Evolutionary conservation across 2,113 vertebrate species (phyloP).

Genomic region (Silurus glanis): DNA sequence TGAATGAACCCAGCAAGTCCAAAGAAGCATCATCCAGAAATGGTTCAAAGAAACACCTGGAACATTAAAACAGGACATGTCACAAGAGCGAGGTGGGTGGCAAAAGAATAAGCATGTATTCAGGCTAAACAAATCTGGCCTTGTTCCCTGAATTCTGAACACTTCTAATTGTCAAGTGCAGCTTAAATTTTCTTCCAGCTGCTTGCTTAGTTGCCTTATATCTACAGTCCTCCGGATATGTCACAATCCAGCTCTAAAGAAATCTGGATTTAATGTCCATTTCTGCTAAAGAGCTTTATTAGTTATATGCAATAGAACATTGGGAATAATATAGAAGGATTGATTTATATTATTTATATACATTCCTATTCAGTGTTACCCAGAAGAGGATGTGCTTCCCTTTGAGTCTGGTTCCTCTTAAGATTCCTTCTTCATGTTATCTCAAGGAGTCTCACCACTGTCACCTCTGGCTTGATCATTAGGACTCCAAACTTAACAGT

Average conservation of each 20-base stretch:
- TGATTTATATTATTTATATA: background rate
- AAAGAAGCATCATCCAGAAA: slow-evolving; percentile 20
- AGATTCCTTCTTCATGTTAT: background rate
- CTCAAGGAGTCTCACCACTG: background rate
- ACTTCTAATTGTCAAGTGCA: background rate
- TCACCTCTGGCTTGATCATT: background rate
- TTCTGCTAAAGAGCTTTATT: background rate
- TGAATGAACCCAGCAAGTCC: slow-evolving; percentile 17
- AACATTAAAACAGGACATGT: slow-evolving; percentile 19
- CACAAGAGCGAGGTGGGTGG: background rate
- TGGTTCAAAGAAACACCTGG: slow-evolving; percentile 55
- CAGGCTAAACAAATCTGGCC: background rate
- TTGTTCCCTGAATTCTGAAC: background rate
- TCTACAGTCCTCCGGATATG: background rate
- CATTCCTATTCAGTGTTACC: background rate
- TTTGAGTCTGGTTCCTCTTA: background rate
- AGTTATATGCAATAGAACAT: background rate
- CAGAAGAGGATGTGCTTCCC: background rate
- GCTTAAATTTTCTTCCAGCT: background rate
- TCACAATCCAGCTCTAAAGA: background rate
- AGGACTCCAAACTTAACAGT: background rate
- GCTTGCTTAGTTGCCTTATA: background rate
- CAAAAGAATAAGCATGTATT: slow-evolving; percentile 22
- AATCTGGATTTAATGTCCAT: background rate
- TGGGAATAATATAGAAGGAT: background rate